Evolutionary conservation across 2,888 invertebrate species (phyloP).

Genomic region (Brenthis ino): DNA sequence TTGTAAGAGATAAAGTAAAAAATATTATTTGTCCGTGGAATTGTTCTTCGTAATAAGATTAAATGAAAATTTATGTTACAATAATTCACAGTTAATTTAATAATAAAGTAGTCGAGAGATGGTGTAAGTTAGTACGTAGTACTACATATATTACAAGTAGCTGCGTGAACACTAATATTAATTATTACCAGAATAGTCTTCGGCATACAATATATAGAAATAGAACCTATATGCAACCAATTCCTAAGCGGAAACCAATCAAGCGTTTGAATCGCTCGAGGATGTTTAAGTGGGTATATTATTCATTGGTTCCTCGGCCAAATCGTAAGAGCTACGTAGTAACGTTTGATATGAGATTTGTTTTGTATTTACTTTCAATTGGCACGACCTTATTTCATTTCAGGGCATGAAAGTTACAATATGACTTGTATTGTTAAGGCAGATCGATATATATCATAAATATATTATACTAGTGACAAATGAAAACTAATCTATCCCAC

Average conservation of each 20-base stretch:
- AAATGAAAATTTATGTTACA: too few species aligned
- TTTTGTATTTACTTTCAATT: conserved; percentile 25
- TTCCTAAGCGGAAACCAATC: conserved; percentile 46
- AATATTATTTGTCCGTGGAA: too few species aligned
- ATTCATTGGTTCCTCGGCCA: conserved; percentile 62
- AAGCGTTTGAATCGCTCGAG: conserved; percentile 42
- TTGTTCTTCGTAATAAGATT: too few species aligned
- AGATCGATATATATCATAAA: too few species aligned
- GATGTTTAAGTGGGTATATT: conserved; percentile 52
- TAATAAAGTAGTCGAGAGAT: not conserved
- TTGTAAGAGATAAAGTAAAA: too few species aligned
- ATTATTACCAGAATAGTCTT: conserved; percentile 25
- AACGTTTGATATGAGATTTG: conserved; percentile 25
- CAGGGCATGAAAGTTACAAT: not conserved
- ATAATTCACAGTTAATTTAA: not conserved
- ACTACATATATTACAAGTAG: conserved; percentile 8
- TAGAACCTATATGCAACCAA: conserved; percentile 39
- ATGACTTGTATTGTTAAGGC: not conserved
- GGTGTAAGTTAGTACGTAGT: conserved; percentile 6
- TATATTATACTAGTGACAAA: too few species aligned
- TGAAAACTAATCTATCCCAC: too few species aligned
- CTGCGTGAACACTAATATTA: conserved; percentile 21
- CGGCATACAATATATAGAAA: conserved; percentile 19
- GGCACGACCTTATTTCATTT: conserved; percentile 19
- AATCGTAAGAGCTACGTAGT: conserved; percentile 44